Conservation (phyloP, 2,797 vertebrate genomes). For the Myotis findleyi region DNA sequence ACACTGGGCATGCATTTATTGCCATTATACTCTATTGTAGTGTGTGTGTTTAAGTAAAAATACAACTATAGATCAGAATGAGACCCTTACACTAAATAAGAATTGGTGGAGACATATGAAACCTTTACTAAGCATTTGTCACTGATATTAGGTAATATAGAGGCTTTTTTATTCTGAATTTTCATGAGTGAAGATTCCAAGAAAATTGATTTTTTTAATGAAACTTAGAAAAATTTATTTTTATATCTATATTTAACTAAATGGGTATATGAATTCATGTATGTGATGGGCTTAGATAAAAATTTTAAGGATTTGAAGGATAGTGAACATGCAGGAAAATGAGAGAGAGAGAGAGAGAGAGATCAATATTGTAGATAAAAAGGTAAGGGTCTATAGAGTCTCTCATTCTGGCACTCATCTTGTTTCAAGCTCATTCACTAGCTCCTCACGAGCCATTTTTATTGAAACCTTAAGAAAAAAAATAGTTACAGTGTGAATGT, state of each 20-base stretch:
- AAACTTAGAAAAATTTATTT: conserved; percentile 21
- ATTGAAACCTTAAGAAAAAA: neutral
- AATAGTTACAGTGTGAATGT: neutral
- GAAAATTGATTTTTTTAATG: conserved; percentile 11
- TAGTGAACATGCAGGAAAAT: neutral
- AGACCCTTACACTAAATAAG: neutral
- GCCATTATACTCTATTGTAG: neutral
- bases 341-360: neutral
- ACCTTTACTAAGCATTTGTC: neutral
- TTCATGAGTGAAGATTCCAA: conserved; percentile 29
- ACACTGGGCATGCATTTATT: conserved; percentile 40
- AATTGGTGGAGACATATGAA: neutral
- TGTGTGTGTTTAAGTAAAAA: conserved; percentile 39
- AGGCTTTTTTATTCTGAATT: neutral
- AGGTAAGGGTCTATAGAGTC: neutral
- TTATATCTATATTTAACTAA: neutral
- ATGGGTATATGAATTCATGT: neutral
- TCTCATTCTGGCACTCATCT: neutral
- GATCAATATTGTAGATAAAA: neutral
- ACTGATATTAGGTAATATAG: neutral
- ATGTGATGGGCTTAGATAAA: neutral
- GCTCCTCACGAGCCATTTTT: neutral
- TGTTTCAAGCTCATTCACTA: neutral
- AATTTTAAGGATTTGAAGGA: neutral
- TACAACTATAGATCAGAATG: conserved; percentile 10